Percentiles rank a stretch among this genome's conserved stretches.
phyloP scores from a whole-genome alignment of 1,140 invertebrate genomes.

The Drosophila pseudoobscura region DNA sequence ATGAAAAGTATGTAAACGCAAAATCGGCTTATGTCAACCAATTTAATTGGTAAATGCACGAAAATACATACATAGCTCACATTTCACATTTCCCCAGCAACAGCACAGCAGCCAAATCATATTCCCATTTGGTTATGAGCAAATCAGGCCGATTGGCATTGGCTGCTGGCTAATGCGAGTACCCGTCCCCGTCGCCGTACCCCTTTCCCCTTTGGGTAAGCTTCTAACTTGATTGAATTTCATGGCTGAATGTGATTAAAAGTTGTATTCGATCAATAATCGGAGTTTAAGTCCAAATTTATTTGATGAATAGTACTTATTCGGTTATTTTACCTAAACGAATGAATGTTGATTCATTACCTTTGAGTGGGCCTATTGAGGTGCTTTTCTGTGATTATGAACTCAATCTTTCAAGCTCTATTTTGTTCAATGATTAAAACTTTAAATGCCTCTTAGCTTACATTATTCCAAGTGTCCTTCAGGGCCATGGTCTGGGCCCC shows the following conservation, averaged over 20 bases:
- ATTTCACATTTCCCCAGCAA: background rate
- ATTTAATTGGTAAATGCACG: conserved; percentile 67
- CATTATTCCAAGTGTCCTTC: too few species aligned
- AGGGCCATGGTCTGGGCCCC: too few species aligned
- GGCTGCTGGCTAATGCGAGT: conserved; percentile 14
- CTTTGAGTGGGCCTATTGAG: background rate
- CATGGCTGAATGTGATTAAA: conserved; percentile 27
- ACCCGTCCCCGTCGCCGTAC: too few species aligned
- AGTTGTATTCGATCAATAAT: conserved; percentile 13
- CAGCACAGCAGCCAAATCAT: conserved; percentile 19
- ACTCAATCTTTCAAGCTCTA: too few species aligned
- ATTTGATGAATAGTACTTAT: background rate
- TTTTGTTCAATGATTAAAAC: too few species aligned
- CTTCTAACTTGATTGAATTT: conserved; percentile 28
- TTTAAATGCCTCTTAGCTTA: too few species aligned
- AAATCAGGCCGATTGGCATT: conserved; percentile 21
- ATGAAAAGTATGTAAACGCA: conserved; percentile 10
- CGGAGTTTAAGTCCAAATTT: conserved; percentile 13
- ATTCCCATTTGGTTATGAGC: conserved; percentile 21
- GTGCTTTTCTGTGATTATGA: too few species aligned
- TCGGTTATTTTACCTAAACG: background rate
- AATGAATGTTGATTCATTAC: conserved; percentile 1
- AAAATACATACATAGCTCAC: conserved; percentile 32
- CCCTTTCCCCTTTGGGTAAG: conserved; percentile 1
- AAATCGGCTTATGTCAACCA: conserved; percentile 71